Evolutionary conservation across 1,140 invertebrate species (phyloP), one percentile per base, ranked within the genome.

Genomic region (Megathymus violae): DNA sequence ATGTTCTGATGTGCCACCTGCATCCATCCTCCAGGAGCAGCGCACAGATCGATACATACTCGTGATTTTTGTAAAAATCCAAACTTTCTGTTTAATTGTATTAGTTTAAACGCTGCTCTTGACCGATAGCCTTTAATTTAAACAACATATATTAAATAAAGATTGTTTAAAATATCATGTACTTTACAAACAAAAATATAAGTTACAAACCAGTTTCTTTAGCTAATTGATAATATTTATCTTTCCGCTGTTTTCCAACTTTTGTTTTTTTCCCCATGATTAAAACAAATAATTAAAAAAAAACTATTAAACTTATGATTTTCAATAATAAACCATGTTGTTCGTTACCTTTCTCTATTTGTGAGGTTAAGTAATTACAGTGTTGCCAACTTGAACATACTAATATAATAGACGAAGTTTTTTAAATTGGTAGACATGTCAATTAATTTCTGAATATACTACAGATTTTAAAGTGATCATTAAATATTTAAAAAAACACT

Each of bases 21-120:
- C 94, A 99, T 97, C 99, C 99, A 99, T 77, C 99, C 99, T 86
- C 99, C 99, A 4, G 99, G 99, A 4, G 99, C 99, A 13, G 99
- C 99, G 92, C 99, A 99, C 34, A 99, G 92, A 94, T 99, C 99
- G 67, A 99, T 94, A 68, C 98, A 96, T 92, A 99, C 97, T 93
- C 97, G 93, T 6, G 98, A 97, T 78, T 96, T 97, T 93, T 99
- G 97, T 0, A 99, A 91, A 92, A 99, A 99, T 62, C 98, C 96
- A 93, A 98, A 99, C 85, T 99, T 99, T 72, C 98, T 93, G 89
- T 99, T 99, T 22, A 99, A 84, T 85, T 99, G 99, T 62, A 99
- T 97, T 67, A 99, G 95, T 80, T 99, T 99, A 89, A 99, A 99
- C 16, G 99, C 97, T 71, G 99, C 97, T 92, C 99, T 94, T 76